A percentile compares a stretch with the other conserved stretches of the same genome.
These are phyloP conservation scores for Caenorhabditis sp. DNA, from an alignment of 2,888 invertebrate genomes.

Conservation along the genomic window DNA sequence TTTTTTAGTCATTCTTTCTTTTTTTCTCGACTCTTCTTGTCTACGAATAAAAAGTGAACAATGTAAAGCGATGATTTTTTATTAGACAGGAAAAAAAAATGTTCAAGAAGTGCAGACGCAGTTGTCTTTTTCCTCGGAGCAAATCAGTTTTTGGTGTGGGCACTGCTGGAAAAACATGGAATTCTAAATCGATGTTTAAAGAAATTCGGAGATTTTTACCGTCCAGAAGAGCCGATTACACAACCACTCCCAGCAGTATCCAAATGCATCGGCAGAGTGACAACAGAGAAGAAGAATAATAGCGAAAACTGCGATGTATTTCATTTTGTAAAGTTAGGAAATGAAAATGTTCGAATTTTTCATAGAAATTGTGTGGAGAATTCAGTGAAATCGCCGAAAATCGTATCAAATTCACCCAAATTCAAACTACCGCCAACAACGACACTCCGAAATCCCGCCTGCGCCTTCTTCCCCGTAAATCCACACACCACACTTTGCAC, in stretches of 20 bases:
- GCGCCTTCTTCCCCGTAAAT: slow-evolving; percentile 48
- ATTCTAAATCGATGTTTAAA: background rate
- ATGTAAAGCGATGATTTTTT: too few species aligned
- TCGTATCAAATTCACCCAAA: background rate
- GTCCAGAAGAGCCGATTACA: slow-evolving; percentile 25
- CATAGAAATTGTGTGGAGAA: background rate
- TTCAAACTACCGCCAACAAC: slow-evolving; percentile 16
- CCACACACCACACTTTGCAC: slow-evolving; percentile 18
- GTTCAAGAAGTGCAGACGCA: background rate
- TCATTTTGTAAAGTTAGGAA: background rate
- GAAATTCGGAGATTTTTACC: slow-evolving; percentile 3
- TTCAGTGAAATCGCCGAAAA: background rate
- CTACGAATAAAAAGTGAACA: background rate
- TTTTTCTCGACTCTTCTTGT: background rate
- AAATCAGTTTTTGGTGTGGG: background rate
- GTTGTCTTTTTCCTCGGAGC: slow-evolving; percentile 4
- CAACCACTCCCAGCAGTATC: slow-evolving; percentile 27
- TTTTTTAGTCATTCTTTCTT: background rate
- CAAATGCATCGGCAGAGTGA: background rate
- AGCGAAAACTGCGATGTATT: background rate
- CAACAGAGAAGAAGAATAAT: background rate
- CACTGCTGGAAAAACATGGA: slow-evolving; percentile 23
- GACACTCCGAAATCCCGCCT: slow-evolving; percentile 51
- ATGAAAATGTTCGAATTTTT: slow-evolving; percentile 5
- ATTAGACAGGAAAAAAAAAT: too few species aligned